A percentile compares a stretch with the other conserved stretches of the same genome.
These are phyloP conservation scores for Dromas ardeola DNA, from an alignment of 2,113 vertebrate species.

Conservation along the genomic window DNA sequence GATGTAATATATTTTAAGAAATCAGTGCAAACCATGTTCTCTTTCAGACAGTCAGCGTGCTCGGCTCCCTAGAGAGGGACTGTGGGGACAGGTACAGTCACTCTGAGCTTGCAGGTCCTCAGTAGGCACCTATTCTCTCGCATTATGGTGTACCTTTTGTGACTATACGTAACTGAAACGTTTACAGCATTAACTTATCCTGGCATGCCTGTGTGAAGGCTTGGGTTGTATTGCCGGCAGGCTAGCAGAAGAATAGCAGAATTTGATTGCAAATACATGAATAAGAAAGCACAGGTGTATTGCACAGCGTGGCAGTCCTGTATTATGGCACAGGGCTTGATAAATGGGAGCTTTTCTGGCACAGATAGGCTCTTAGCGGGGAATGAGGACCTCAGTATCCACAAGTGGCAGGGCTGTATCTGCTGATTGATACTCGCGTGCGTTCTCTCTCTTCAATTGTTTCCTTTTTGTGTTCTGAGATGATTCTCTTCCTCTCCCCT, in stretches of 20 bases:
- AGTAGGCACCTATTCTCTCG: background rate
- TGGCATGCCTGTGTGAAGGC: background rate
- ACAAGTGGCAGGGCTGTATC: background rate
- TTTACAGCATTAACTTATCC: background rate
- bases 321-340: background rate
- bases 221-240: background rate
- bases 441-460: background rate
- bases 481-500: background rate
- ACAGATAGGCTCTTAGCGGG: background rate
- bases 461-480: background rate
- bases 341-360: background rate
- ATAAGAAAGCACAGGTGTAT: background rate
- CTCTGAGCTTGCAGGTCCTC: background rate
- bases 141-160: rapidly evolving
- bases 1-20: background rate
- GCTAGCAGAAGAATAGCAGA: background rate
- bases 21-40: background rate
- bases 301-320: background rate
- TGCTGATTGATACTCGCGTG: background rate
- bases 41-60: rapidly evolving
- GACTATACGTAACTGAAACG: background rate
- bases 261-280: background rate
- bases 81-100: too few relatives aligned
- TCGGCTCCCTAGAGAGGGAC: background rate
- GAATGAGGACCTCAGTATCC: background rate